These are phyloP conservation scores for Callyntrura guangdongensis DNA, from an alignment of 2,888 invertebrate genomes.

Conservation along the genomic window DNA sequence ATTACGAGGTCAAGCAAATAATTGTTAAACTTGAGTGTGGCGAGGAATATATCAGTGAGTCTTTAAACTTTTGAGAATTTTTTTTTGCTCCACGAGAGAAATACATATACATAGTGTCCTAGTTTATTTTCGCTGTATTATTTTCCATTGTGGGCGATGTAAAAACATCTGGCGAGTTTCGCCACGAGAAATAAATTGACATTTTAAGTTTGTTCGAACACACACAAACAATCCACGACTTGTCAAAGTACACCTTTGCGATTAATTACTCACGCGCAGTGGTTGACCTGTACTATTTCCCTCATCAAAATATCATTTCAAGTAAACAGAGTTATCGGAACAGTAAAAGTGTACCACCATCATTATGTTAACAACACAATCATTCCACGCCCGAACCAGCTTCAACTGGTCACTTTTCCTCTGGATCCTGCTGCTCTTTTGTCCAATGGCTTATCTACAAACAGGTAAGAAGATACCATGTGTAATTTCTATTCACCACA, in stretches of 20 bases:
- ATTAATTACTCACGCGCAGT: background rate
- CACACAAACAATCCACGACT: background rate
- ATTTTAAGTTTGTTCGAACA: background rate
- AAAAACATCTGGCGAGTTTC: constrained; percentile 25
- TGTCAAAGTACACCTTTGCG: background rate
- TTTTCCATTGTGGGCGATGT: constrained; percentile 20
- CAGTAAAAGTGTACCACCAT: background rate
- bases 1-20: constrained; percentile 39
- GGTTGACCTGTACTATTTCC: background rate
- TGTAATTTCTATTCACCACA: constrained; percentile 40
- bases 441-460: constrained; percentile 80
- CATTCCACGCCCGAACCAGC: constrained; percentile 53
- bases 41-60: background rate
- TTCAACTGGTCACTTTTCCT: constrained; percentile 78
- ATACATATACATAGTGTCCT: background rate
- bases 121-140: background rate
- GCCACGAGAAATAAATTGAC: background rate
- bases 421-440: constrained; percentile 82
- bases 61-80: background rate
- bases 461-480: constrained; percentile 74
- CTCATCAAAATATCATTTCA: too few species aligned
- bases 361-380: constrained; percentile 6
- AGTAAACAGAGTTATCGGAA: too few species aligned
- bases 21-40: constrained; percentile 37
- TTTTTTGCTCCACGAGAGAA: background rate